Evolutionary conservation across 2,797 vertebrate species (phyloP), one percentile per base, ranked within the genome.

Genomic region (Spondyliosoma cantharus): DNA sequence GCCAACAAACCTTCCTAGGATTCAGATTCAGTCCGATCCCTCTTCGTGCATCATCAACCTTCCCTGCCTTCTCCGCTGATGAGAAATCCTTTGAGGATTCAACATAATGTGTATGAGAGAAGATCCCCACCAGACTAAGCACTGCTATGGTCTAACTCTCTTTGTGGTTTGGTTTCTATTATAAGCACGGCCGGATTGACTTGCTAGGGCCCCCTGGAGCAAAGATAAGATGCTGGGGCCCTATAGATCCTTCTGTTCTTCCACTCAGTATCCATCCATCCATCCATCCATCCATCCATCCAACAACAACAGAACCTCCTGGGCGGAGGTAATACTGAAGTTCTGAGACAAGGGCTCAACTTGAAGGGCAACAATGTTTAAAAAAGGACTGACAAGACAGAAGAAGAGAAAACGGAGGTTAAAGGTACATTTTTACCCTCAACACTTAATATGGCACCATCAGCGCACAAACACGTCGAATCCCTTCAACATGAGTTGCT

Each of bases 31-130:
- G 25, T 29, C 53, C 42, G 1, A 65, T 29, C 5, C 32, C 4
- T 60, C 46, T 27, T 46, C 48, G 50, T 32, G 32, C 76, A 68
- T 76, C 68, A 20, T 53, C 52, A 64, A 43, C 7, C 59, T 49
- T n/a, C 7, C 54, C 69, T 37, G 15, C 50, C 24, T 49, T 24
- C 25, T 17, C n/a, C 37, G 20, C 22, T 53, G 29, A 59, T 54
- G 67, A 56, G 29, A 68, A 61, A 67, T 54, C 22, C 22, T 52
- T 22, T 13, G 15, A 46, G 29, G 29, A 65, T 43, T 15, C 24
- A 50, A 48, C 19, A 65, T 15, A 53, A 19, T 32, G 59, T 71
- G 37, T 2, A 71, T 53, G 15, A 61, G 45, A 16, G 22, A 48
- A 20, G 12, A 74, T 58, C 12, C 46, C 32, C 50, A 48, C 11